phyloP scores from a whole-genome alignment of 2,113 vertebrate genomes.

The Aplodontia rufa region DNA sequence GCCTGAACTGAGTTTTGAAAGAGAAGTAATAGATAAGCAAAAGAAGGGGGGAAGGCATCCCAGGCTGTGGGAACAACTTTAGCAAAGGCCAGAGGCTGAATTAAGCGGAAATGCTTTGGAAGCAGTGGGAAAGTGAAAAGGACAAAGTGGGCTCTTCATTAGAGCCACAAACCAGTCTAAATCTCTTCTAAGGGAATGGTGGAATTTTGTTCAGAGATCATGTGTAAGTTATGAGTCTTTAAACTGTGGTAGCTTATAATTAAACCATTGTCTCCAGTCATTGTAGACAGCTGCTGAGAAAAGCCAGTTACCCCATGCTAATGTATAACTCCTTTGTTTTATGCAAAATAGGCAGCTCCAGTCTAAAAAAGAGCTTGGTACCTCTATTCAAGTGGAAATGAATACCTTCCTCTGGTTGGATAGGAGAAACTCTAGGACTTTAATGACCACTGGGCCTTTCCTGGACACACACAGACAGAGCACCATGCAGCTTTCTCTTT shows the following conservation, averaged over 20 bases:
- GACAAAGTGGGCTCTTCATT: conserved; percentile 65
- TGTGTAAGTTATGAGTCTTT: conserved; percentile 61
- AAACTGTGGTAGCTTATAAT: conserved; percentile 65
- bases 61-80: conserved; percentile 56
- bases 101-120: background rate
- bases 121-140: background rate
- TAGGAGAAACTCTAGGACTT: conserved; percentile 55
- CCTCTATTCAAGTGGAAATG: conserved; percentile 76
- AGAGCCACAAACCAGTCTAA: conserved; percentile 31
- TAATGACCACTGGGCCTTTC: conserved; percentile 43
- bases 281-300: conserved; percentile 62
- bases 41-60: conserved; percentile 29
- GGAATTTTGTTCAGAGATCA: conserved; percentile 64
- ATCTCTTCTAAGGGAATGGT: conserved; percentile 46
- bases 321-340: conserved; percentile 77
- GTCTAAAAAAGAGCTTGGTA: conserved; percentile 59
- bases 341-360: conserved; percentile 63
- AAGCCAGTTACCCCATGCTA: conserved; percentile 65
- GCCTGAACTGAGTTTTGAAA: conserved; percentile 16
- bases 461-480: conserved; percentile 37
- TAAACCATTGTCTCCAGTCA: conserved; percentile 66
- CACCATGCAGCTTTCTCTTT: conserved; percentile 37
- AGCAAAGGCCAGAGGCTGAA: conserved; percentile 42
- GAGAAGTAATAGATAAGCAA: conserved; percentile 28
- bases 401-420: conserved; percentile 60